These are phyloP conservation scores for Sesia apiformis DNA, from an alignment of 2,888 invertebrate genomes.

Conservation along the genomic window DNA sequence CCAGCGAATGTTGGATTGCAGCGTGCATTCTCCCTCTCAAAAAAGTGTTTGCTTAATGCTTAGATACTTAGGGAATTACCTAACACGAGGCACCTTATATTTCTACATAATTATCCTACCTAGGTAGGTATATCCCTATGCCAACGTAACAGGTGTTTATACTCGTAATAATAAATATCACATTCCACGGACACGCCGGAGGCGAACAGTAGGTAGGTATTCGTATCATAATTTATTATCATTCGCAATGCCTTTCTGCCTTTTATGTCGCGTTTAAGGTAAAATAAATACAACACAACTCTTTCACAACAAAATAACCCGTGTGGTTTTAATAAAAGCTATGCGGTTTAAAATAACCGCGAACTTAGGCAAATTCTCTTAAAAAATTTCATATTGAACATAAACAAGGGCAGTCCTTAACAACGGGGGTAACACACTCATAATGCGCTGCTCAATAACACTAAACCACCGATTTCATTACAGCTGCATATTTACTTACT, in stretches of 20 bases:
- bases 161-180: no score
- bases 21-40: no score
- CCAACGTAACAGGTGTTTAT: no score
- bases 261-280: constrained; percentile 16
- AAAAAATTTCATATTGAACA: not conserved
- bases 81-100: no score
- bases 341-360: not conserved
- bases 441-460: constrained; percentile 34
- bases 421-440: constrained; percentile 28
- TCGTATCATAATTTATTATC: no score
- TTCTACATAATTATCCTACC: no score
- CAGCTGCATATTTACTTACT: constrained; percentile 30
- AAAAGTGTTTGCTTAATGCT: no score
- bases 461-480: constrained; percentile 58
- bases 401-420: not conserved
- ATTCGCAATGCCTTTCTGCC: constrained; percentile 11
- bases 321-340: not conserved
- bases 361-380: not conserved
- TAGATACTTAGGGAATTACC: no score
- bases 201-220: no score
- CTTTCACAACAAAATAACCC: not conserved
- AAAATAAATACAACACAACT: constrained; percentile 5
- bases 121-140: no score
- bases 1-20: no score
- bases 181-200: no score